Conservation (phyloP, 2,797 vertebrate genomes). For the Momotus momota region DNA sequence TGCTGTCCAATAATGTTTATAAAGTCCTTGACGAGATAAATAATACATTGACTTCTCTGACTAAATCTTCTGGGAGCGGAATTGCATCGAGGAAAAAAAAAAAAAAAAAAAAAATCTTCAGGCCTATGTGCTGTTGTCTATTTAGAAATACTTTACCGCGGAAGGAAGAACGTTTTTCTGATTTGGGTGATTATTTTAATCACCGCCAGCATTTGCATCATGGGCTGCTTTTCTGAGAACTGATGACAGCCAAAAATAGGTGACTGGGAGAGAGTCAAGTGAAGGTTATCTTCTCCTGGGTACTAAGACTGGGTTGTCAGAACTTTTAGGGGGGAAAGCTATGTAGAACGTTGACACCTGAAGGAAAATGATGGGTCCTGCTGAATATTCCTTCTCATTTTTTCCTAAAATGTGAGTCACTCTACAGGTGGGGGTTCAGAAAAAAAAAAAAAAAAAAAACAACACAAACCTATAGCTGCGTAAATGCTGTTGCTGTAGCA, state of each 20-base stretch:
- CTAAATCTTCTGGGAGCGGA: neutral
- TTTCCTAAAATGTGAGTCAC: neutral
- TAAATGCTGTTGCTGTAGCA: neutral
- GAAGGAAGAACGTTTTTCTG: conserved; percentile 19
- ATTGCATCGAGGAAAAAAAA: neutral
- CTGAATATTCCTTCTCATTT: neutral
- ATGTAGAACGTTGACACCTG: neutral
- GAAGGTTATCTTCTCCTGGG: conserved; percentile 43
- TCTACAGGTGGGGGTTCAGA: neutral
- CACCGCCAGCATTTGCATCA: neutral
- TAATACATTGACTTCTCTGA: neutral
- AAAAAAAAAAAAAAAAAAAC: neutral
- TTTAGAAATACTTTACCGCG: neutral
- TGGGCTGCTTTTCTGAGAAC: conserved; percentile 6
- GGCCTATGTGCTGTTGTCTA: neutral
- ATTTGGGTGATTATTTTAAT: conserved; percentile 44
- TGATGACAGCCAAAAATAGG: conserved; percentile 28
- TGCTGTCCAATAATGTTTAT: neutral
- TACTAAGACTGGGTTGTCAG: neutral
- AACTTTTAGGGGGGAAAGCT: neutral
- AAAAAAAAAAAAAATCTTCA: neutral
- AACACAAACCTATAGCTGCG: neutral
- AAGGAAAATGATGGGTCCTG: neutral
- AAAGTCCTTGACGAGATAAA: neutral
- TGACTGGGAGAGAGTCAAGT: neutral